A percentile compares a stretch with the other conserved stretches of the same genome.
Conservation (phyloP, 2,888 invertebrate species). For the Stenotaenia linearis region DNA sequence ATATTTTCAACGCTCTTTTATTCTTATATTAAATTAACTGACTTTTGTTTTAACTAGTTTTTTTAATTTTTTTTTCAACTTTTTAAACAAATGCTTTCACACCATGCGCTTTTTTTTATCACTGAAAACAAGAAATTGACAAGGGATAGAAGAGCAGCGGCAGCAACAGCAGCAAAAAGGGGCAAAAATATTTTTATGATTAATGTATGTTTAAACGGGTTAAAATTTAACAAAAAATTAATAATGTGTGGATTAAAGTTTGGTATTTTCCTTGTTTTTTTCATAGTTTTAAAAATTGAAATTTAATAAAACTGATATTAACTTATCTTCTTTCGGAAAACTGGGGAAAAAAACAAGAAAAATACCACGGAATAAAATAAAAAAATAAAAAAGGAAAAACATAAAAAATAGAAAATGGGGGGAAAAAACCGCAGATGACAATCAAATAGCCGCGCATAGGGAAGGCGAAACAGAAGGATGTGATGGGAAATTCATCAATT, state of each 20-base stretch:
- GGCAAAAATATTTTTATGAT: neutral
- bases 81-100: neutral
- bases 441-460: constrained; percentile 14
- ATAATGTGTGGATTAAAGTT: neutral
- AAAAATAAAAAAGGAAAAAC: neutral
- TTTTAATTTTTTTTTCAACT: neutral
- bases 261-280: neutral
- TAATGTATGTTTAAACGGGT: neutral
- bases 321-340: neutral
- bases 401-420: neutral
- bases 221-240: neutral
- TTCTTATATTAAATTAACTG: neutral
- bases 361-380: neutral
- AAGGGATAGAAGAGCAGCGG: constrained; percentile 4
- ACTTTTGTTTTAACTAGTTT: too few relatives aligned
- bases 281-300: neutral
- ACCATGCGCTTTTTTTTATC: neutral
- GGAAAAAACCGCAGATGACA: constrained; percentile 3
- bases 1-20: neutral
- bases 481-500: constrained; percentile 9
- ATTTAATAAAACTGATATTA: neutral
- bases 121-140: constrained; percentile 14
- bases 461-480: neutral
- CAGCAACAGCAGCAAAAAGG: constrained; percentile 13
- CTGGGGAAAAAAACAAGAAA: neutral